Conservation (phyloP, 2,888 invertebrate species). For the Andrena minutula region DNA sequence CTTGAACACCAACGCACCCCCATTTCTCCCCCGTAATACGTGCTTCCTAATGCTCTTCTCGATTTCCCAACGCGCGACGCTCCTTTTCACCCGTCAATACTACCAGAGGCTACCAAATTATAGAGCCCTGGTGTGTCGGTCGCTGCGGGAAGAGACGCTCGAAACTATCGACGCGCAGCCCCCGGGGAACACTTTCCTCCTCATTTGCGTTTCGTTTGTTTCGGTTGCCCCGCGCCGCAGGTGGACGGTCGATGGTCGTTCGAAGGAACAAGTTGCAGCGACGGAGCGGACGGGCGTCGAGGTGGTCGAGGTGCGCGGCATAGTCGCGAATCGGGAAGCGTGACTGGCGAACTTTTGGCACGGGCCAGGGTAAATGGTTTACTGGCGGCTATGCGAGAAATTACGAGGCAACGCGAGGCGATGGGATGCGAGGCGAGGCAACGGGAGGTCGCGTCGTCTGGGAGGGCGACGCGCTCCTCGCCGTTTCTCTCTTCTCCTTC, state of each 20-base stretch:
- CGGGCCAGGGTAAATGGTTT: slow-evolving; percentile 67
- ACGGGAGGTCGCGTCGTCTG: slow-evolving; percentile 73
- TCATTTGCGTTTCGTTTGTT: too few relatives aligned
- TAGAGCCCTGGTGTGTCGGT: too few relatives aligned
- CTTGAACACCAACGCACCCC: background rate
- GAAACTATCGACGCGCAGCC: too few relatives aligned
- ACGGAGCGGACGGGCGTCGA: background rate
- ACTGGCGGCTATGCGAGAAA: slow-evolving; percentile 64
- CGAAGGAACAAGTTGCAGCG: slow-evolving; percentile 18
- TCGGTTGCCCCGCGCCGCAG: background rate
- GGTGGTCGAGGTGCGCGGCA: slow-evolving; percentile 1
- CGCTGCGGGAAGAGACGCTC: too few relatives aligned
- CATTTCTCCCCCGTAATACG: background rate
- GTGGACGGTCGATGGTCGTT: background rate
- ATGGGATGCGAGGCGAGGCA: slow-evolving; percentile 56
- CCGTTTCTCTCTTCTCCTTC: slow-evolving; percentile 15
- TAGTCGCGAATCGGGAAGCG: slow-evolving; percentile 45
- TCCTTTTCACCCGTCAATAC: too few relatives aligned
- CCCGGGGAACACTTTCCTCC: too few relatives aligned
- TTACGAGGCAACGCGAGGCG: slow-evolving; percentile 50
- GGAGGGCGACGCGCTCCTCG: slow-evolving; percentile 65
- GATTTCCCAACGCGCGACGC: too few relatives aligned
- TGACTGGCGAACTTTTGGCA: slow-evolving; percentile 69
- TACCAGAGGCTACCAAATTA: too few relatives aligned
- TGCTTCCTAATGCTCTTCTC: background rate